Evolutionary conservation across 2,888 invertebrate species (phyloP).

Genomic region (Drosophila monieri): DNA sequence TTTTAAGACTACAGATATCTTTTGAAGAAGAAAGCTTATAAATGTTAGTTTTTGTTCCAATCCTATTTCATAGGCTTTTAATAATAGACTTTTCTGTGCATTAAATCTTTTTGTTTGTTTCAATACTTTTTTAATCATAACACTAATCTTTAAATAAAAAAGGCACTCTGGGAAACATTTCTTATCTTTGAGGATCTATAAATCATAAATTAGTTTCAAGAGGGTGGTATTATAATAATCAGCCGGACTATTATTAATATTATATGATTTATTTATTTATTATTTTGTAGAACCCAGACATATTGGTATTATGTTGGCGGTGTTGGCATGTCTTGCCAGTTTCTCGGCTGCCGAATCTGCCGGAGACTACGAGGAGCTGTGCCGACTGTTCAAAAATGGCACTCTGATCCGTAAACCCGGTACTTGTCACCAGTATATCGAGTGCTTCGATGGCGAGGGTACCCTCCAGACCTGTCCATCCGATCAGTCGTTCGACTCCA

Average conservation of each 20-base stretch:
- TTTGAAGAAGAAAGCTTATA: too few relatives aligned
- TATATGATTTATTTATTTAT: neutral
- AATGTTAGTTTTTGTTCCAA: too few relatives aligned
- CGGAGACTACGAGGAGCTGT: conserved; percentile 51
- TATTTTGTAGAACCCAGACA: neutral
- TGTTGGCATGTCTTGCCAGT: conserved; percentile 32
- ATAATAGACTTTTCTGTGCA: neutral
- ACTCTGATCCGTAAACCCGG: conserved; percentile 72
- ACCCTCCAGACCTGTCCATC: conserved; percentile 47
- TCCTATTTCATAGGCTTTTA: too few relatives aligned
- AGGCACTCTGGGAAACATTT: neutral
- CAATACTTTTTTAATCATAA: neutral
- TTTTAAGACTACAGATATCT: neutral
- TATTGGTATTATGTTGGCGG: conserved; percentile 28
- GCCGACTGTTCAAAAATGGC: conserved; percentile 68
- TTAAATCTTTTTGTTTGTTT: neutral
- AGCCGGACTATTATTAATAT: neutral
- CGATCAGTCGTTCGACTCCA: conserved; percentile 53
- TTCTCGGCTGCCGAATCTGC: neutral
- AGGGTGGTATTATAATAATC: neutral
- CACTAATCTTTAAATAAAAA: neutral
- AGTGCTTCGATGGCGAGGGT: conserved; percentile 56
- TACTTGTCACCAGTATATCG: conserved; percentile 74
- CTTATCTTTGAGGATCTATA: neutral
- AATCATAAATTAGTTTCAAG: neutral